Percentiles rank a stretch among this genome's conserved stretches.
Conservation (phyloP, 2,113 vertebrate genomes). For the Pollachius pollachius region DNA sequence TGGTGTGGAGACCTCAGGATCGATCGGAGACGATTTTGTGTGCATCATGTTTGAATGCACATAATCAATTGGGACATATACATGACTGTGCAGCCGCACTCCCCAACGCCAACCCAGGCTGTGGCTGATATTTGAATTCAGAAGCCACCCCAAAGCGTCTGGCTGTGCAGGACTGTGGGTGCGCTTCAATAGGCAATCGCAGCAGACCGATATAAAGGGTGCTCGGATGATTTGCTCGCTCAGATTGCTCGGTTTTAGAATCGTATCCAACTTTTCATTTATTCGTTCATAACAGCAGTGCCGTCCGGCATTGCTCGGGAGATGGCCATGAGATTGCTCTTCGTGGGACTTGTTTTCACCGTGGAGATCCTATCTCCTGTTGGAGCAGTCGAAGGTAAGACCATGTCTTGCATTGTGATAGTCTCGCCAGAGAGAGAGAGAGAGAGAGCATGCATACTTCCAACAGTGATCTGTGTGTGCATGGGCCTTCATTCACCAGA, state of each 20-base stretch:
- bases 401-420: slow-evolving; percentile 49
- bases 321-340: slow-evolving; percentile 70
- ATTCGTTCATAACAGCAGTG: slow-evolving; percentile 59
- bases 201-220: slow-evolving; percentile 49
- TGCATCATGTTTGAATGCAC: slow-evolving; percentile 63
- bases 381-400: slow-evolving; percentile 70
- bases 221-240: slow-evolving; percentile 71
- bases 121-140: slow-evolving; percentile 22
- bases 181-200: slow-evolving; percentile 28
- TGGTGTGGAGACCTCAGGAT: slow-evolving; percentile 41
- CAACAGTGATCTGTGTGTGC: slow-evolving; percentile 45
- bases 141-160: slow-evolving; percentile 27
- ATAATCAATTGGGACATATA: slow-evolving; percentile 58
- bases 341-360: slow-evolving; percentile 68
- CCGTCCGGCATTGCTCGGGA: slow-evolving; percentile 67
- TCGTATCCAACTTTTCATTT: slow-evolving; percentile 60
- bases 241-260: slow-evolving; percentile 45
- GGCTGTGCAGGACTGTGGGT: slow-evolving; percentile 41
- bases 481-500: slow-evolving; percentile 50
- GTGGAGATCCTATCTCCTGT: slow-evolving; percentile 61
- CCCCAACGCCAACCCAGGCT: slow-evolving; percentile 59
- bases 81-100: slow-evolving; percentile 59
- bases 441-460: slow-evolving; percentile 41
- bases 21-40: slow-evolving; percentile 34
- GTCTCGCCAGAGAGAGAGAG: slow-evolving; percentile 21